Evolutionary conservation across 1,140 invertebrate genomes (phyloP), one percentile per base, ranked within the genome.

Genomic region (Hycleus cichorii): DNA sequence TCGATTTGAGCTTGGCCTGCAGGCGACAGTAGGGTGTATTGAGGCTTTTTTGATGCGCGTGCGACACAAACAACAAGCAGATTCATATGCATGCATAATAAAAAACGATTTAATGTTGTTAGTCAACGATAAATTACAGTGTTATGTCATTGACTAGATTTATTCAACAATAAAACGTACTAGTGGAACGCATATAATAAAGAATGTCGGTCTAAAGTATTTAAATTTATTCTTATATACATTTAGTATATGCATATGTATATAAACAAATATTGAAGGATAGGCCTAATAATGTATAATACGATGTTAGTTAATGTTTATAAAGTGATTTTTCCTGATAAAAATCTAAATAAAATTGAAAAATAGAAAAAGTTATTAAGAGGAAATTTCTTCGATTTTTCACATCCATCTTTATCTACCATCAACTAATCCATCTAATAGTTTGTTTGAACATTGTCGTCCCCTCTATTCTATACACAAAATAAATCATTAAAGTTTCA

Each of bases 201-300:
- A 49, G 48, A 49, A 49, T 32, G 48, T 39, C 11, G 11, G 24
- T 18, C 32, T 49, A 11, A 32, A 49, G 48, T 57, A 57, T 58
- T 58, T 58, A 58, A 58, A 58, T 58, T 58, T 58, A 52, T 58
- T 52, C 57, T n/a, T 51, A 32, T 32, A 32, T 5, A 32, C 18
- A 18, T 18, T 18, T 18, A 18, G 18, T 18, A 18, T 18, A 18
- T 18, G 18, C 18, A 18, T 18, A 18, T 18, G 18, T 18, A 32
- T 32, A 32, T 32, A 58, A 58, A 53, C 57, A 58, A 58, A 58
- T 52, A 58, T 32, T 52, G 43, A 47, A 58, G 57, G 57, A 58
- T 58, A 49, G 57, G 57, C 46, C 26, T 58, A 58, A 58, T 58
- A 58, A 58, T 47, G 47, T 49, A 49, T 58, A 58, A 58, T 49